phyloP scores from a whole-genome alignment of 2,888 invertebrate genomes.

The Pyrocoelia pectoralis region DNA sequence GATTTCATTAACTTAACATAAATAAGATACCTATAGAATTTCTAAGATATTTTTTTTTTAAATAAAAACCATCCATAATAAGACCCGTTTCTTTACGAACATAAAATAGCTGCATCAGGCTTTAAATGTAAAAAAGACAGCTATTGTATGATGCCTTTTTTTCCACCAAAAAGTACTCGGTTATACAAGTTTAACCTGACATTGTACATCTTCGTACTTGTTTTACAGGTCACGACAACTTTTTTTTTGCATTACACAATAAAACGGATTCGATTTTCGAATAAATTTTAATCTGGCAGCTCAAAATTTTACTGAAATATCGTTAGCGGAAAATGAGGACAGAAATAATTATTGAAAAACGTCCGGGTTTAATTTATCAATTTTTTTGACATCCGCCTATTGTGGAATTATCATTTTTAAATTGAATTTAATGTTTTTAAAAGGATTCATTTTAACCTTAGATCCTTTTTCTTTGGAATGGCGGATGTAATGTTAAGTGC shows the following conservation, averaged over 20 bases:
- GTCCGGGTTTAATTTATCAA: too few relatives aligned
- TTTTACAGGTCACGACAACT: conserved; percentile 17
- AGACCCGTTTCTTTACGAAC: neutral
- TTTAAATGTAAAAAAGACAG: conserved; percentile 2
- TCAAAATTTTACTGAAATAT: too few relatives aligned
- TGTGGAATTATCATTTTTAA: too few relatives aligned
- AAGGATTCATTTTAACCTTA: too few relatives aligned
- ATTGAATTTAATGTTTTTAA: too few relatives aligned
- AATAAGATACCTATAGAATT: neutral
- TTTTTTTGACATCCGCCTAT: too few relatives aligned
- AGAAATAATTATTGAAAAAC: too few relatives aligned
- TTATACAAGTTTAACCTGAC: conserved; percentile 25
- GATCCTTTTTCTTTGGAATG: too few relatives aligned
- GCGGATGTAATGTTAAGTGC: too few relatives aligned
- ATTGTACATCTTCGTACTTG: conserved; percentile 19
- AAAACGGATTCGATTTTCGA: neutral
- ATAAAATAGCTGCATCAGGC: neutral
- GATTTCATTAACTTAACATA: neutral
- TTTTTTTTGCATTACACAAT: conserved; percentile 6
- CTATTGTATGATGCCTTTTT: neutral
- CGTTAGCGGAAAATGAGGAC: too few relatives aligned
- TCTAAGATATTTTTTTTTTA: neutral
- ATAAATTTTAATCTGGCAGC: too few relatives aligned
- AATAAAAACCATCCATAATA: neutral
- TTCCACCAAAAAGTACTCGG: conserved; percentile 17